Conservation (phyloP, 2,113 vertebrate species). For the Gopherus flavomarginatus region DNA sequence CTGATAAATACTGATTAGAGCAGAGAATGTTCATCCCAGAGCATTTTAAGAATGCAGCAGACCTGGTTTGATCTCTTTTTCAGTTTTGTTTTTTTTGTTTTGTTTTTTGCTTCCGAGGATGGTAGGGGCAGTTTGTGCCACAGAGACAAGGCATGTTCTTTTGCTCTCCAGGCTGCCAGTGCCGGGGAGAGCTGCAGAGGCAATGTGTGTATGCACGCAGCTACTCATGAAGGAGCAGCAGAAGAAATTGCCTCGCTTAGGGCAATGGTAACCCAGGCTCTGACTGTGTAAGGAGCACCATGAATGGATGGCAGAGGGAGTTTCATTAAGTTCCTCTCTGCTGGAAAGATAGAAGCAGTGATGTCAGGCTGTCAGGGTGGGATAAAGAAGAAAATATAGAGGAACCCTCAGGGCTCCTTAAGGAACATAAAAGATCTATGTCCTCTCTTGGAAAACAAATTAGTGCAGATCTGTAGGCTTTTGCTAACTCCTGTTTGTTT, state of each 20-base stretch:
- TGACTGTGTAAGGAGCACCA: background rate
- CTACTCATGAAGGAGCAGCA: background rate
- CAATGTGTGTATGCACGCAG: background rate
- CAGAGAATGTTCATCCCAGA: background rate
- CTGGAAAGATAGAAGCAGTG: background rate
- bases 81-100: background rate
- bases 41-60: background rate
- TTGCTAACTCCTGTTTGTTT: constrained; percentile 49
- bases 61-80: background rate
- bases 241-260: background rate
- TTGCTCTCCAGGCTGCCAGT: background rate
- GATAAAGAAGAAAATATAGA: background rate
- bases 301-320: background rate
- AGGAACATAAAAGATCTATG: constrained; percentile 20
- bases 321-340: background rate
- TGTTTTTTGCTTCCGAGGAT: background rate
- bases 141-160: background rate
- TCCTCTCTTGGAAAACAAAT: constrained; percentile 30
- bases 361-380: background rate
- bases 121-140: background rate
- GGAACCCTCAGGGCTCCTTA: background rate
- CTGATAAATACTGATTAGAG: background rate
- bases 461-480: background rate
- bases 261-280: background rate
- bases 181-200: background rate